Conservation (phyloP, 2,797 vertebrate genomes). For the Sparus aurata region DNA sequence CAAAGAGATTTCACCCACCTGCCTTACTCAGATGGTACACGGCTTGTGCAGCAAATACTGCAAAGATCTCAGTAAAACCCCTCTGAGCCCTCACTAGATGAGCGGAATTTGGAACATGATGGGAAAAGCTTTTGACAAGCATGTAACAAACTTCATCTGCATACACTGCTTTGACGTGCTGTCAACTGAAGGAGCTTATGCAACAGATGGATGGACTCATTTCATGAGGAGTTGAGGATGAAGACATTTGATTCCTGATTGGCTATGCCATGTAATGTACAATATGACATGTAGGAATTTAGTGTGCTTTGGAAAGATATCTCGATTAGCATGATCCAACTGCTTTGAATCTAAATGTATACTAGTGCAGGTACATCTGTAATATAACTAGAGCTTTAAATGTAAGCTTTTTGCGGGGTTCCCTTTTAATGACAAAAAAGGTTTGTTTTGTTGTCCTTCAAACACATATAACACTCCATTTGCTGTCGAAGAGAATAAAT, state of each 20-base stretch:
- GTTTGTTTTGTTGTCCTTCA: too few relatives aligned
- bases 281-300: neutral
- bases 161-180: neutral
- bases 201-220: neutral
- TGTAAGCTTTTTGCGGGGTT: neutral
- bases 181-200: neutral
- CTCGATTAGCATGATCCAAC: too few relatives aligned
- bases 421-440: neutral
- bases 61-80: neutral
- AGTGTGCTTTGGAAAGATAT: neutral
- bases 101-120: neutral
- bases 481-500: too few relatives aligned
- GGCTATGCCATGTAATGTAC: too few relatives aligned
- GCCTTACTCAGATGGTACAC: neutral
- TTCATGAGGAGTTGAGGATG: neutral
- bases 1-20: neutral
- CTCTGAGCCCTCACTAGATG: neutral
- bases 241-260: neutral
- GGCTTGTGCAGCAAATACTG: conserved; percentile 7
- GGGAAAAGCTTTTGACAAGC: neutral
- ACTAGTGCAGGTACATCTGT: neutral
- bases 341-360: neutral
- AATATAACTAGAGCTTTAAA: neutral
- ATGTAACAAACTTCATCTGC: neutral
- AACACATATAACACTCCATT: too few relatives aligned